phyloP scores from a whole-genome alignment of 2,797 vertebrate genomes.

The Falco columbarius region DNA sequence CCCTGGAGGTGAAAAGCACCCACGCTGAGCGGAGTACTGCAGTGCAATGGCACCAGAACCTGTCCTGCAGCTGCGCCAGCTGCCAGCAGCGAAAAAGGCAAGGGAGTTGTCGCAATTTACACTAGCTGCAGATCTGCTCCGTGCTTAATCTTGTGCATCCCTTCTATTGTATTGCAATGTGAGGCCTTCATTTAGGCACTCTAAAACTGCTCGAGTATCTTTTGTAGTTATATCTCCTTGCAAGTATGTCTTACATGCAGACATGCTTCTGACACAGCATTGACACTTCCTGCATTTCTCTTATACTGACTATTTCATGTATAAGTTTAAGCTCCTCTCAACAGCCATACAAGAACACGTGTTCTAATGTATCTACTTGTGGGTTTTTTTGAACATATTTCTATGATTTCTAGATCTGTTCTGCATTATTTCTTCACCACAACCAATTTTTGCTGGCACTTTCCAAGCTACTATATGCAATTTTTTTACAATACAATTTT shows the following conservation, averaged over 20 bases:
- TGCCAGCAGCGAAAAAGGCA: neutral
- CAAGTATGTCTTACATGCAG: neutral
- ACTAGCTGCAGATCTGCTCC: neutral
- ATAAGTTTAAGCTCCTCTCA: neutral
- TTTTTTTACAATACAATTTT: neutral
- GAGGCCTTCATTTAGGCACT: neutral
- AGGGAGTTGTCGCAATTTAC: neutral
- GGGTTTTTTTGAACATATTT: neutral
- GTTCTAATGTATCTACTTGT: neutral
- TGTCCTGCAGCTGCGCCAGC: neutral
- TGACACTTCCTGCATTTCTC: neutral
- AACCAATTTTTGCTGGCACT: neutral
- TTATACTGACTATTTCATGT: neutral
- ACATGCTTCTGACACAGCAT: neutral
- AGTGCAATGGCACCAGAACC: neutral
- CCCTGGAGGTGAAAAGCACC: neutral
- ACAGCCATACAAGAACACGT: neutral
- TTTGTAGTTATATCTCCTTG: neutral
- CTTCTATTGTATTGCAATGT: neutral
- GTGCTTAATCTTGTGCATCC: rapidly evolving
- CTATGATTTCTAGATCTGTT: neutral
- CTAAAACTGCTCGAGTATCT: neutral
- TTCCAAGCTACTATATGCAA: neutral
- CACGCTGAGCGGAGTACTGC: neutral
- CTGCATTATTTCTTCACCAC: neutral